Base-by-base conservation (phyloP, 2,888 invertebrate species). In the Acronicta alni region DNA sequence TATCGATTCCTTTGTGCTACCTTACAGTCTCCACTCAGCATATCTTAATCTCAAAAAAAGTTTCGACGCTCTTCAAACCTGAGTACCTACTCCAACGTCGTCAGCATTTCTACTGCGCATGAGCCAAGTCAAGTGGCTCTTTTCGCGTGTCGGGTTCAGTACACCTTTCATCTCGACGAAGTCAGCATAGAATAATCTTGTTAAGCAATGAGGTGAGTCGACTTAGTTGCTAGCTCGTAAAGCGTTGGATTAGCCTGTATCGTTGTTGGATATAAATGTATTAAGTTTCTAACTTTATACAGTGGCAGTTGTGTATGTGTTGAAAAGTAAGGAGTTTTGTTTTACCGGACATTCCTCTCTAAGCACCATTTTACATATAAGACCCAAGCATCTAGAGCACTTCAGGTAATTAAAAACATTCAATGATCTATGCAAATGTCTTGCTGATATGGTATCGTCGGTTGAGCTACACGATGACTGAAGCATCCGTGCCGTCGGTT, bases 71-170 rank as follows among this genome's bases (percentile, higher is more conserved):
- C 35, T n/a, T 35, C 35, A 35, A n/a, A 16, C 14, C 26, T 26
- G 30, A 8, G 15, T 43, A 41, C 18, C 23, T 58, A 39, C 39
- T 42, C 14, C 30, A 37, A 14, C 26, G 7, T 15, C 43, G 67
- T 57, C 82, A 83, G 81, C 82, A 52, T 20, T 61, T 58, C 74
- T 63, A 86, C 67, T 82, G 90, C 90, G 90, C 90, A 91, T 90
- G 89, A 83, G 71, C 83, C 61, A 73, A 82, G 72, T 84, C 59
- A 73, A 89, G 89, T 75, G 79, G 78, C 72, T 77, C 74, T 80
- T 78, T 75, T 70, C 7, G 38, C 47, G 38, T 72, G 72, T 68
- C 68, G 68, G 69, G 73, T 69, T 77, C 81, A 79, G 81, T 81
- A 68, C 48, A 70, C 69, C 51, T 57, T 41, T 61, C 62, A 66